Conservation (phyloP, 2,797 vertebrate genomes). For the Eutrigla gurnardus region DNA sequence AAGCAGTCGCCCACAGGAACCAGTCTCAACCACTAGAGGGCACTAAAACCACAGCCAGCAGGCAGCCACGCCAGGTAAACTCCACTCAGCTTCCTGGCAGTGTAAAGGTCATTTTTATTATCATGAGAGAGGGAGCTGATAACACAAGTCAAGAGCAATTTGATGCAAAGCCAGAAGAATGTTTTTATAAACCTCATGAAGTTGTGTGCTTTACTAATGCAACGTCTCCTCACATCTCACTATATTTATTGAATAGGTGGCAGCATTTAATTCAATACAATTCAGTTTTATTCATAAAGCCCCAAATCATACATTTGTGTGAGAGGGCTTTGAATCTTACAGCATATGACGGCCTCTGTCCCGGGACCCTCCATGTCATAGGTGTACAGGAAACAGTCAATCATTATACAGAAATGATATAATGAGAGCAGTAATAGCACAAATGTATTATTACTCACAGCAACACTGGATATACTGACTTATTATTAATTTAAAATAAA, state of each 20-base stretch:
- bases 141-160: neutral
- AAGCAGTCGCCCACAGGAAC: slow-evolving; percentile 40
- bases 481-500: no score
- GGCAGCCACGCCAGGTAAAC: slow-evolving; percentile 66
- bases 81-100: slow-evolving; percentile 12
- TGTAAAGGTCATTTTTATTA: slow-evolving; percentile 25
- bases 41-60: slow-evolving; percentile 45
- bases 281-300: no score
- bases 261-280: slow-evolving; percentile 15
- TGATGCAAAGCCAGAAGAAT: neutral
- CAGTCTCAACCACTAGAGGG: slow-evolving; percentile 62
- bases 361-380: no score
- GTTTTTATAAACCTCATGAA: neutral
- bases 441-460: no score
- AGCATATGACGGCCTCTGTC: no score
- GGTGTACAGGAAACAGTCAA: no score
- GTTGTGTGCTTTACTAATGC: neutral
- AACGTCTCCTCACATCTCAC: slow-evolving; percentile 10
- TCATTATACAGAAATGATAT: no score
- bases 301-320: no score
- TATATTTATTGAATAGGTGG: slow-evolving; percentile 35
- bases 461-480: no score
- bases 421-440: no score
- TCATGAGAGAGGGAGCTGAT: neutral
- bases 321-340: no score